phyloP scores from a whole-genome alignment of 1,140 invertebrate species.

The Heterodera carotae region DNA sequence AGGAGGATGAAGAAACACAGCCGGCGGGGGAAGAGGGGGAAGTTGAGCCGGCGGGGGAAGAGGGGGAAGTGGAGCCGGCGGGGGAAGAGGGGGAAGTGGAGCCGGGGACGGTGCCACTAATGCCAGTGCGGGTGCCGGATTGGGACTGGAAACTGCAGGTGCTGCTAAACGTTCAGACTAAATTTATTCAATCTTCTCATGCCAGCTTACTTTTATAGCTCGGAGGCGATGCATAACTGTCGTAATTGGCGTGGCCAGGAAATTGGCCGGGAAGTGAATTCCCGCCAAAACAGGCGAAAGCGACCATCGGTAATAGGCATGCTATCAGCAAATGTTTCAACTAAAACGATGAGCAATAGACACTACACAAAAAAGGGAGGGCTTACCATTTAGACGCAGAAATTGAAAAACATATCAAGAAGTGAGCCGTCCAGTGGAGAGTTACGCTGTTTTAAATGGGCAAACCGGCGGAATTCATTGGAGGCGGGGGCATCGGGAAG shows the following conservation, averaged over 20 bases:
- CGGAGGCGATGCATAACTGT: slow-evolving; percentile 16
- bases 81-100: slow-evolving; percentile 1
- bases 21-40: slow-evolving; percentile 2
- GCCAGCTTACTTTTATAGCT: slow-evolving; percentile 16
- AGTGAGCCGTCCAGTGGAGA: neutral
- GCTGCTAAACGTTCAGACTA: neutral
- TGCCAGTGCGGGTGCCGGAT: neutral
- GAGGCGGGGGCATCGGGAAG: too few relatives aligned
- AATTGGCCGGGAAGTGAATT: slow-evolving; percentile 6
- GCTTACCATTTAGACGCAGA: slow-evolving; percentile 1
- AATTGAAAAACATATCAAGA: neutral
- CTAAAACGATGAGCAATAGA: neutral
- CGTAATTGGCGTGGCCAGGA: neutral
- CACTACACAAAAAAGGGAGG: neutral
- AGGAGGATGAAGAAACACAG: neutral
- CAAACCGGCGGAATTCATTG: neutral
- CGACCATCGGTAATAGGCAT: neutral
- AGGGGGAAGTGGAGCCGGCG: neutral
- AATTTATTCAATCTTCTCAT: neutral
- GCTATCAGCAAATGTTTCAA: slow-evolving; percentile 3
- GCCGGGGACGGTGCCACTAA: slow-evolving; percentile 20
- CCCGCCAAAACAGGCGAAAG: slow-evolving; percentile 2
- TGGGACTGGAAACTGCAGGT: neutral
- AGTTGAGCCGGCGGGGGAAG: neutral
- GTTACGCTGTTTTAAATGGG: neutral